These are phyloP conservation scores for Caenorhabditis virilis DNA, from an alignment of 2,888 invertebrate genomes.

Conservation along the genomic window DNA sequence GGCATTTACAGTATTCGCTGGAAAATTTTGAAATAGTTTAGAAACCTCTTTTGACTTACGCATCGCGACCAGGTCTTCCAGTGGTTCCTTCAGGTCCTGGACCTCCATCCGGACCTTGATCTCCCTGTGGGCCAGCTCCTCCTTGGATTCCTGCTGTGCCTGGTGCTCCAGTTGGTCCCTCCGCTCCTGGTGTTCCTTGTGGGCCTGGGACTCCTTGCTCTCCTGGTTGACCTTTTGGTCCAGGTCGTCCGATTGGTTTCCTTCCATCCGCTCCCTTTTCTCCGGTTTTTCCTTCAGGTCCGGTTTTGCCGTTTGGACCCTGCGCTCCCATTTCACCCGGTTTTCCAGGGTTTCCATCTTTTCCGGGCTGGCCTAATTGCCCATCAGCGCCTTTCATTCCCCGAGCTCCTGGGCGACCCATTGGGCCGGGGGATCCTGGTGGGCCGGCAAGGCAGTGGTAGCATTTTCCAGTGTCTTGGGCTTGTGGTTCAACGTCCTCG, in stretches of 20 bases:
- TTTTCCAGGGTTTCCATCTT: slow-evolving; percentile 49
- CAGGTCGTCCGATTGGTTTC: slow-evolving; percentile 43
- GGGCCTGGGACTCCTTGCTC: slow-evolving; percentile 37
- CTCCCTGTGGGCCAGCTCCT: slow-evolving; percentile 32
- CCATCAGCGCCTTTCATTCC: slow-evolving; percentile 48
- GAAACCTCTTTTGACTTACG: slow-evolving; percentile 12
- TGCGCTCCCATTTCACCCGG: slow-evolving; percentile 47
- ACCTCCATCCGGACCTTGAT: slow-evolving; percentile 36
- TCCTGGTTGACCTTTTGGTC: slow-evolving; percentile 45
- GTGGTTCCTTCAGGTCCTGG: slow-evolving; percentile 40
- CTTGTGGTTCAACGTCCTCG: slow-evolving; percentile 42
- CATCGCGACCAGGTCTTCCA: slow-evolving; percentile 43
- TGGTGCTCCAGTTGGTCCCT: slow-evolving; percentile 28
- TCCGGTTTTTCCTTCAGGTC: slow-evolving; percentile 39
- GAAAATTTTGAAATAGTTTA: slow-evolving; percentile 1
- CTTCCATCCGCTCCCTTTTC: slow-evolving; percentile 47
- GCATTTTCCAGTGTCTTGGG: slow-evolving; percentile 31
- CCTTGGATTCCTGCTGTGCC: slow-evolving; percentile 46
- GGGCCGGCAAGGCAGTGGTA: slow-evolving; percentile 48
- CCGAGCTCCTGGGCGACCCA: slow-evolving; percentile 44
- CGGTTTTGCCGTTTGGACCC: slow-evolving; percentile 38
- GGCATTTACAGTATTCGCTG: slow-evolving; percentile 38
- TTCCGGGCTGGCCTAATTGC: slow-evolving; percentile 37
- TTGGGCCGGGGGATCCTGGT: slow-evolving; percentile 46
- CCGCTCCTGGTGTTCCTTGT: slow-evolving; percentile 34